Evolutionary conservation across 2,888 invertebrate species (phyloP).

Genomic region (Steromphala cineraria): DNA sequence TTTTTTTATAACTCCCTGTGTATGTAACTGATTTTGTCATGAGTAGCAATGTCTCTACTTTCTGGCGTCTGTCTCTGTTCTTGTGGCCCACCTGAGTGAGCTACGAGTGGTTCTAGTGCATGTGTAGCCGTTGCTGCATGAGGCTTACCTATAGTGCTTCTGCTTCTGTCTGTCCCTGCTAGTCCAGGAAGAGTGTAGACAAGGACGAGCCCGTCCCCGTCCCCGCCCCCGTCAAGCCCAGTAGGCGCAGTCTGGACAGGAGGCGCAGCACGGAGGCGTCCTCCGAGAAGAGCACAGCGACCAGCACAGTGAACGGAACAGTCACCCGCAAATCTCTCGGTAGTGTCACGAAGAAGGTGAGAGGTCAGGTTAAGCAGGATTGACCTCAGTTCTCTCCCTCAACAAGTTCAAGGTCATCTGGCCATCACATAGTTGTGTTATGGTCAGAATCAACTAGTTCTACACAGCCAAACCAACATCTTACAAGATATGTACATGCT

Average conservation of each 20-base stretch:
- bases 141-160: background rate
- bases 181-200: background rate
- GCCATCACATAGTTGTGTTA: no score
- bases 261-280: background rate
- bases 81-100: no score
- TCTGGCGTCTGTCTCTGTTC: no score
- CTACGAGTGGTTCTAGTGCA: background rate
- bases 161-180: background rate
- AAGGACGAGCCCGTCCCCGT: background rate
- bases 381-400: no score
- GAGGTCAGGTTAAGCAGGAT: background rate
- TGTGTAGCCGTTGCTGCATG: background rate
- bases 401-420: no score
- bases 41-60: no score
- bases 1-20: no score
- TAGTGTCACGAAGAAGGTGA: conserved; percentile 14
- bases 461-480: no score
- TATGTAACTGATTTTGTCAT: no score
- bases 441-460: no score
- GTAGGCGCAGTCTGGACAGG: background rate
- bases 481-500: no score
- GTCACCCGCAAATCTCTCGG: background rate
- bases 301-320: background rate
- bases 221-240: background rate
- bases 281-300: background rate